Evolutionary conservation across 92 coral and sea anemone species (phyloP).

Genomic region (Palythoa grandiflora): DNA sequence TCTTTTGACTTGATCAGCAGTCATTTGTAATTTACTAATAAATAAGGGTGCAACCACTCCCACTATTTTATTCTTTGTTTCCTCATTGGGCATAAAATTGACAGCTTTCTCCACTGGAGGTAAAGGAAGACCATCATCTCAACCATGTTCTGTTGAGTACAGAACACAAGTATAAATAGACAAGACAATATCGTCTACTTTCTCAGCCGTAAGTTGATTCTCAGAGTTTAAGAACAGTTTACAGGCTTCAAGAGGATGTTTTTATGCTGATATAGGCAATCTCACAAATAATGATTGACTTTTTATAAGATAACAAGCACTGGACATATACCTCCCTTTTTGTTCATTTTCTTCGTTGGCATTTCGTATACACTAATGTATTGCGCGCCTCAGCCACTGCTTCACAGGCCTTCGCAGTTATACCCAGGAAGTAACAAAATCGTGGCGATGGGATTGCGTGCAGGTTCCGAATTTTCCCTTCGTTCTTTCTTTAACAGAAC

Average conservation of each 20-base stretch:
- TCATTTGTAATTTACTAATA: slow-evolving; percentile 2
- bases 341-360: no score
- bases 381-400: no score
- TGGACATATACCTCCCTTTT: no score
- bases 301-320: neutral
- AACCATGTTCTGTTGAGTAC: slow-evolving; percentile 35
- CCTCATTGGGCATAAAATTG: neutral
- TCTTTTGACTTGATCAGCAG: slow-evolving; percentile 5
- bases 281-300: neutral
- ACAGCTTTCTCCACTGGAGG: slow-evolving; percentile 48
- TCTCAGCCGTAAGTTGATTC: slow-evolving; percentile 56
- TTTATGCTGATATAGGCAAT: neutral
- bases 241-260: neutral
- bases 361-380: no score
- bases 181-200: slow-evolving; percentile 34
- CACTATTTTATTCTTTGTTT: neutral
- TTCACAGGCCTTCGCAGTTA: no score
- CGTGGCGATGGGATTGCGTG: no score
- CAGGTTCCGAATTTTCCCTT: no score
- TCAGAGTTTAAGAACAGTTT: slow-evolving; percentile 37
- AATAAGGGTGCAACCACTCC: neutral
- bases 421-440: no score
- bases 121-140: slow-evolving; percentile 41
- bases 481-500: no score
- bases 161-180: slow-evolving; percentile 53